Conservation (phyloP, 2,888 invertebrate species). For the Adelognathus sp. region DNA sequence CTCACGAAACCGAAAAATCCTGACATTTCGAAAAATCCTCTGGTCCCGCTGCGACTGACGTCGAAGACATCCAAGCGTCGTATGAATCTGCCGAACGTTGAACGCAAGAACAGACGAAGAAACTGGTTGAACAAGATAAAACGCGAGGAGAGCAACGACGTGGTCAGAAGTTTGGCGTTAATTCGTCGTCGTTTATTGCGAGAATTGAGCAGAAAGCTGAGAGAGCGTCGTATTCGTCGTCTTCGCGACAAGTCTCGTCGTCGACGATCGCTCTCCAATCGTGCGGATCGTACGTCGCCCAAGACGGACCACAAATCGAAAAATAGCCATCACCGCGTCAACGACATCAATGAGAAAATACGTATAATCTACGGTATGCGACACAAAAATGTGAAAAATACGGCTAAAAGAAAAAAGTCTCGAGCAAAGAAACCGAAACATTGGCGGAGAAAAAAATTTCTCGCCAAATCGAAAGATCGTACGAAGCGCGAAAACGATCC, state of each 20-base stretch:
- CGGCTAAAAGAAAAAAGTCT: not conserved
- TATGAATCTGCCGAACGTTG: constrained; percentile 61
- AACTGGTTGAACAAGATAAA: constrained; percentile 62
- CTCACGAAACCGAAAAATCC: not conserved
- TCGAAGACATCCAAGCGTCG: constrained; percentile 43
- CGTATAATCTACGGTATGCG: constrained; percentile 59
- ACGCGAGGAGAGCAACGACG: constrained; percentile 21
- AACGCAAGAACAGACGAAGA: constrained; percentile 55
- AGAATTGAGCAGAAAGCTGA: constrained; percentile 49
- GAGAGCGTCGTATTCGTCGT: constrained; percentile 5
- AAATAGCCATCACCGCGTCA: not conserved
- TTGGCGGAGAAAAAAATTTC: not conserved
- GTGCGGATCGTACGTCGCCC: not conserved
- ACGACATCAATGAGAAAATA: constrained; percentile 60
- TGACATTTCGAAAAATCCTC: not conserved
- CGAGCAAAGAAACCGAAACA: constrained; percentile 1
- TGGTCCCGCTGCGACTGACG: constrained; percentile 9
- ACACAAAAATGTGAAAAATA: constrained; percentile 24
- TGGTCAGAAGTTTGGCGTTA: constrained; percentile 14
- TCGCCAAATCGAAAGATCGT: not conserved
- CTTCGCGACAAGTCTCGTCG: not conserved
- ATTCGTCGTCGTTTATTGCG: constrained; percentile 53
- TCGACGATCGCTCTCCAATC: constrained; percentile 4
- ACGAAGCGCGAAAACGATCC: constrained; percentile 25
- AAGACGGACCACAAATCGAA: not conserved